Evolutionary conservation across 2,888 invertebrate genomes (phyloP).

Genomic region (Thymelicus acteon): DNA sequence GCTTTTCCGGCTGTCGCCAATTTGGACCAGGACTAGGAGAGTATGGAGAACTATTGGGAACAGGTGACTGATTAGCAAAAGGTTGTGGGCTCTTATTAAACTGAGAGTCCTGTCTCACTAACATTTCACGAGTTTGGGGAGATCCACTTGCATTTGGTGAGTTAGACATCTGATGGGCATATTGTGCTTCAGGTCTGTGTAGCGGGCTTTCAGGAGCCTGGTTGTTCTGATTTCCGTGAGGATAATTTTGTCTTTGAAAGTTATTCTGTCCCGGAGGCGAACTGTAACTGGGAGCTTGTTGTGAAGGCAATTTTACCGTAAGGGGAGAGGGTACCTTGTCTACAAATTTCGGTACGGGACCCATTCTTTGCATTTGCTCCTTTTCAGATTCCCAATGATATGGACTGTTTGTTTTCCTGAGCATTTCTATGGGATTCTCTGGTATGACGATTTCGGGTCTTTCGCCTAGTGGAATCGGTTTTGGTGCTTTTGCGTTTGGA

Average conservation of each 20-base stretch:
- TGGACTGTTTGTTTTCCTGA: conserved; percentile 89
- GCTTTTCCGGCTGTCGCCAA: conserved; percentile 77
- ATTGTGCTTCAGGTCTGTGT: conserved; percentile 78
- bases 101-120: conserved; percentile 79
- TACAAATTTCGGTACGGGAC: conserved; percentile 73
- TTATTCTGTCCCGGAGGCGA: conserved; percentile 64
- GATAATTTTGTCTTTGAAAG: conserved; percentile 56
- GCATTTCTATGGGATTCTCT: conserved; percentile 88
- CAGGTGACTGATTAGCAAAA: conserved; percentile 66
- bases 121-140: conserved; percentile 70
- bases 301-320: conserved; percentile 77
- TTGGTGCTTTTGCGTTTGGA: conserved; percentile 78
- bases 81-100: conserved; percentile 82
- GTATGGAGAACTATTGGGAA: conserved; percentile 64
- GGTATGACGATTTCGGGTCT: conserved; percentile 91
- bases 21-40: conserved; percentile 77
- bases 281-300: conserved; percentile 73
- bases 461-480: conserved; percentile 83
- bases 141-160: conserved; percentile 65
- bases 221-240: conserved; percentile 62
- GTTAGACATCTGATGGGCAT: conserved; percentile 69
- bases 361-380: conserved; percentile 81
- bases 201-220: conserved; percentile 75
- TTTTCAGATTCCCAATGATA: conserved; percentile 87
- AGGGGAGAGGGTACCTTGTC: conserved; percentile 78